phyloP scores from a whole-genome alignment of 2,888 invertebrate genomes.

The Callyntrura guangdongensis region DNA sequence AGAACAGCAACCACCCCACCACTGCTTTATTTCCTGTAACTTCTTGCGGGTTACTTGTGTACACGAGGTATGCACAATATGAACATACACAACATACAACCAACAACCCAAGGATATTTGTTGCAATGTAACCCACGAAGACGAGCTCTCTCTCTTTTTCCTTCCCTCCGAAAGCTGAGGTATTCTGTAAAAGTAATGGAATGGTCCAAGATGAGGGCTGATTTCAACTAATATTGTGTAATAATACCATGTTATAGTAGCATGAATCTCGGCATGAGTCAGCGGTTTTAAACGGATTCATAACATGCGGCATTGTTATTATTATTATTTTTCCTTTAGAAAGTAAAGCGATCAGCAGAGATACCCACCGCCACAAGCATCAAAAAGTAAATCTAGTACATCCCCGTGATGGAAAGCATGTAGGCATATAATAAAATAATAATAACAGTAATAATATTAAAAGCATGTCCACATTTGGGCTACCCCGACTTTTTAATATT shows the following conservation, averaged over 20 bases:
- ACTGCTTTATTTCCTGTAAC: not conserved
- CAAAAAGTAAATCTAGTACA: slow-evolving; percentile 47
- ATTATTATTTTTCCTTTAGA: slow-evolving; percentile 3
- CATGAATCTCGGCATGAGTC: slow-evolving; percentile 67
- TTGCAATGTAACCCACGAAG: slow-evolving; percentile 2
- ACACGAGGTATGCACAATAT: not conserved
- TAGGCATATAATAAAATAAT: too few relatives aligned
- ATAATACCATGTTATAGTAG: slow-evolving; percentile 33
- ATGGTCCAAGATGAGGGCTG: slow-evolving; percentile 16
- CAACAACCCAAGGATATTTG: not conserved
- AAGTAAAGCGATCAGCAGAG: slow-evolving; percentile 48
- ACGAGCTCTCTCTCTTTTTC: not conserved
- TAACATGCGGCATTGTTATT: slow-evolving; percentile 22
- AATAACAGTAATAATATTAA: too few relatives aligned
- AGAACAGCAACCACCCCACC: not conserved
- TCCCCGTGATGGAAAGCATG: too few relatives aligned
- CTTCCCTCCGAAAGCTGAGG: not conserved
- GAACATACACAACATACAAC: not conserved
- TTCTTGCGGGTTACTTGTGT: not conserved
- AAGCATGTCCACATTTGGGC: not conserved
- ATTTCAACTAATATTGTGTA: slow-evolving; percentile 34
- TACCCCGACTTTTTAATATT: slow-evolving; percentile 23
- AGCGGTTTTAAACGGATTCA: slow-evolving; percentile 67
- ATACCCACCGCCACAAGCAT: not conserved
- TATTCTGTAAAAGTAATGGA: slow-evolving; percentile 39